Percentiles rank a stretch among this genome's conserved stretches.
Evolutionary conservation across 2,797 vertebrate genomes (phyloP).

Genomic region (Peromyscus nudipes): DNA sequence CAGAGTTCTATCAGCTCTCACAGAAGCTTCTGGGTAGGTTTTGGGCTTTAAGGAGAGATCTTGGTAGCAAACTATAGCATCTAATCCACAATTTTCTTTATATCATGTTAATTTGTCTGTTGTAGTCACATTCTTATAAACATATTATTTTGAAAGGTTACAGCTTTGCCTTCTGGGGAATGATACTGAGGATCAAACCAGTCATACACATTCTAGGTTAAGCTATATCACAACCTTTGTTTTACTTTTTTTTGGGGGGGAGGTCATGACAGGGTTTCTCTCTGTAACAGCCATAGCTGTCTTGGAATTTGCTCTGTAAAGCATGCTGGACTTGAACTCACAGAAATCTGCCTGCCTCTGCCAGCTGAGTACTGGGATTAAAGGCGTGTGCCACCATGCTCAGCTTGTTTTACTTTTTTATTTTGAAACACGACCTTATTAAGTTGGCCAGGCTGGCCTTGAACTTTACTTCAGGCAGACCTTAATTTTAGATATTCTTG

Average conservation of each 20-base stretch:
- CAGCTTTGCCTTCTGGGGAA: background rate
- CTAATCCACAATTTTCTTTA: background rate
- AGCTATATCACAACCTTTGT: background rate
- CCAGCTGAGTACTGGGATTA: no score
- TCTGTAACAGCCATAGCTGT: no score
- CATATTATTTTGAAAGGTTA: conserved; percentile 51
- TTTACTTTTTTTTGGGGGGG: background rate
- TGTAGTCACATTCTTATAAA: conserved; percentile 26
- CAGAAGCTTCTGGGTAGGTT: background rate
- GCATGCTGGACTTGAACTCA: no score
- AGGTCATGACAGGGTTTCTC: no score
- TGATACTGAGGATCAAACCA: background rate
- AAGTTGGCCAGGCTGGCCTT: background rate
- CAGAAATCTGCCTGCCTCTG: no score
- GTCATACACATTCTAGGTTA: background rate
- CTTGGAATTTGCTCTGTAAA: no score
- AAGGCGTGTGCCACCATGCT: no score
- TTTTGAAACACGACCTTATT: background rate
- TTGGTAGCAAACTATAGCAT: background rate
- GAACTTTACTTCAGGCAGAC: background rate
- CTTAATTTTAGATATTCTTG: background rate
- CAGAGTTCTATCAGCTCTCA: background rate
- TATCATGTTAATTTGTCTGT: background rate
- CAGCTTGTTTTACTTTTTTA: no score
- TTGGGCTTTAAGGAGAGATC: background rate